These are phyloP conservation scores for Lontra canadensis DNA, from an alignment of 2,113 vertebrate species.

Conservation along the genomic window DNA sequence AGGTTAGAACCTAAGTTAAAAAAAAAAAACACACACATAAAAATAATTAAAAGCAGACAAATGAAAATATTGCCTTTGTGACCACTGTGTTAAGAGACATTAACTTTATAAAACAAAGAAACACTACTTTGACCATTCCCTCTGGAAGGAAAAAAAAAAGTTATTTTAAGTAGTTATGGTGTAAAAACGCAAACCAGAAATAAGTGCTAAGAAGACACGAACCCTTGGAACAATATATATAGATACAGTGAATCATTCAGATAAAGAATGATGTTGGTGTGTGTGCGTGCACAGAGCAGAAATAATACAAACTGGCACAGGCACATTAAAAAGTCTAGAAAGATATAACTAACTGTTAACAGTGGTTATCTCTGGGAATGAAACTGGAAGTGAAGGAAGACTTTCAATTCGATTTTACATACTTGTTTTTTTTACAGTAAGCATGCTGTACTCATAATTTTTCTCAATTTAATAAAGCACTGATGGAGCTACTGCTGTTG, in stretches of 20 bases:
- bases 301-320: constrained; percentile 1
- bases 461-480: neutral
- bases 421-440: constrained; percentile 7
- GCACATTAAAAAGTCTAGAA: constrained; percentile 1
- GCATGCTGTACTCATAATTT: neutral
- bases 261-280: neutral
- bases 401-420: constrained; percentile 41
- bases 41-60: constrained; percentile 17
- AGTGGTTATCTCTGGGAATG: constrained; percentile 5
- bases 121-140: neutral
- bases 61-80: constrained; percentile 29
- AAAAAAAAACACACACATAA: neutral
- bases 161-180: constrained; percentile 18
- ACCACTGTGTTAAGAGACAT: neutral
- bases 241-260: neutral
- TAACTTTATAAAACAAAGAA: constrained; percentile 42
- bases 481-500: neutral
- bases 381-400: neutral
- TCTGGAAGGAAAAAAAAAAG: constrained; percentile 26
- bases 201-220: neutral
- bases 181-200: constrained; percentile 24
- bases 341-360: neutral
- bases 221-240: neutral
- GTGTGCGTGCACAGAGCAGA: neutral
- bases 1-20: constrained; percentile 46